Conservation (phyloP, 2,888 invertebrate genomes). For the Crematogaster levior region DNA sequence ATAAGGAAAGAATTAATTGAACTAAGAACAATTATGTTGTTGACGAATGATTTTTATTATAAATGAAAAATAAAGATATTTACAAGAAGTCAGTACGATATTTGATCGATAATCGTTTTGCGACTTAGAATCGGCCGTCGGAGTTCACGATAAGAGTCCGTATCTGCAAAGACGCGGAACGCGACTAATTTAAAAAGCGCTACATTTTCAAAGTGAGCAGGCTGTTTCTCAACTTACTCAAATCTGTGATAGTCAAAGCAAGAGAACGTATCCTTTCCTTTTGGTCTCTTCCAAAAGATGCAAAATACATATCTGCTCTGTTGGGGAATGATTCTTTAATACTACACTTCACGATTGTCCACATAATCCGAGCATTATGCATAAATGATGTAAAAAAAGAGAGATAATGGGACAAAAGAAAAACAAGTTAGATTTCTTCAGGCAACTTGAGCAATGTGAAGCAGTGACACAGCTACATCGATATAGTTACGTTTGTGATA, state of each 20-base stretch:
- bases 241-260: conserved; percentile 73
- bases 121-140: conserved; percentile 55
- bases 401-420: conserved; percentile 26
- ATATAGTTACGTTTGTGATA: conserved; percentile 64
- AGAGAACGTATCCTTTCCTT: conserved; percentile 58
- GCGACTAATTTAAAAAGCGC: conserved; percentile 17
- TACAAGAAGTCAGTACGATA: conserved; percentile 84
- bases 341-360: conserved; percentile 59
- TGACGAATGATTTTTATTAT: conserved; percentile 86
- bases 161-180: neutral
- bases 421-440: conserved; percentile 53
- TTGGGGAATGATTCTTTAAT: conserved; percentile 72
- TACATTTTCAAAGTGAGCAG: conserved; percentile 48
- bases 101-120: conserved; percentile 71
- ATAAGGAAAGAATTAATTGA: conserved; percentile 83
- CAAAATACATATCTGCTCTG: conserved; percentile 65
- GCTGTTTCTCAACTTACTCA: conserved; percentile 69
- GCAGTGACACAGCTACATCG: conserved; percentile 58
- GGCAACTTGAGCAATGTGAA: conserved; percentile 67
- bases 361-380: conserved; percentile 59
- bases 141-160: conserved; percentile 42
- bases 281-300: conserved; percentile 12
- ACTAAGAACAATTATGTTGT: conserved; percentile 86
- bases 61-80: conserved; percentile 86
- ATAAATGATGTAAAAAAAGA: conserved; percentile 38